phyloP scores from a whole-genome alignment of 2,888 invertebrate species.

The Thera obeliscata region DNA sequence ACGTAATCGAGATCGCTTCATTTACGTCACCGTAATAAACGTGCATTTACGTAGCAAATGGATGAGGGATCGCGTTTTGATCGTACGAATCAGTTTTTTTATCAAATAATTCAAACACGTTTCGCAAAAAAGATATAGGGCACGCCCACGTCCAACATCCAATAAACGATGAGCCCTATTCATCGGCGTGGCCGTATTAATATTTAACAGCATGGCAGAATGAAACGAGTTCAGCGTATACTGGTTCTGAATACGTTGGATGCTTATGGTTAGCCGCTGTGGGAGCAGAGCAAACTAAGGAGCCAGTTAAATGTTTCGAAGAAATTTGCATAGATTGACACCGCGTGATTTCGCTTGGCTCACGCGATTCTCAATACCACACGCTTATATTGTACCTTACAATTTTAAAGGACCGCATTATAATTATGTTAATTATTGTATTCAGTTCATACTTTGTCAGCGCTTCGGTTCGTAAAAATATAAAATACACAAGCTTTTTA shows the following conservation, averaged over 20 bases:
- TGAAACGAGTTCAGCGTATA: constrained; percentile 52
- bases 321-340: constrained; percentile 84
- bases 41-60: constrained; percentile 27
- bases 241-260: constrained; percentile 59
- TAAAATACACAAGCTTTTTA: constrained; percentile 70
- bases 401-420: constrained; percentile 53
- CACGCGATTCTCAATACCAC: constrained; percentile 59
- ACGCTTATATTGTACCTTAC: constrained; percentile 52
- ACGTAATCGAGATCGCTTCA: constrained; percentile 54
- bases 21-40: constrained; percentile 41
- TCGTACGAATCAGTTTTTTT: constrained; percentile 29
- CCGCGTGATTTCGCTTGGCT: constrained; percentile 68
- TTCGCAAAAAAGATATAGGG: constrained; percentile 45
- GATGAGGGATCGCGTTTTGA: constrained; percentile 32
- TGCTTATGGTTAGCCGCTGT: constrained; percentile 65
- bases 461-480: constrained; percentile 70
- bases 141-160: constrained; percentile 56
- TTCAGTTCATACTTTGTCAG: constrained; percentile 57
- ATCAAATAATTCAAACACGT: constrained; percentile 40
- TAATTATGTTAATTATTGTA: constrained; percentile 66
- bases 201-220: constrained; percentile 44
- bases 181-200: constrained; percentile 45
- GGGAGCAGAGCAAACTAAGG: constrained; percentile 68
- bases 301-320: constrained; percentile 78
- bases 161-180: constrained; percentile 52